A percentile compares a stretch with the other conserved stretches of the same genome.
phyloP scores from a whole-genome alignment of 2,113 vertebrate genomes.

The Cephalopholis sonnerati region DNA sequence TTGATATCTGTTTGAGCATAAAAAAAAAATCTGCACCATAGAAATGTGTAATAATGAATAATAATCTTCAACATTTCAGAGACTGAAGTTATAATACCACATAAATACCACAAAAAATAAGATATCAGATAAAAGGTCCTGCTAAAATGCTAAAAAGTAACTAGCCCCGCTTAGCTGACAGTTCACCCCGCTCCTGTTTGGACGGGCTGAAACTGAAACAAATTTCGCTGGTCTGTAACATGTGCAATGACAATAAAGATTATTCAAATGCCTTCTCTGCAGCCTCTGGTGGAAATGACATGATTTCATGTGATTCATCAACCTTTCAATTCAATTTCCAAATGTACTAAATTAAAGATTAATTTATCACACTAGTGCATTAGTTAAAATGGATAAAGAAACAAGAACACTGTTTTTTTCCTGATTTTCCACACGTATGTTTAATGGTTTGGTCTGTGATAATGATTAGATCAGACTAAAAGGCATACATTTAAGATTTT shows the following conservation, averaged over 20 bases:
- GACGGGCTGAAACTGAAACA: too few species aligned
- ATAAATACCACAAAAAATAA: not conserved
- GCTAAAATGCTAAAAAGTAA: not conserved
- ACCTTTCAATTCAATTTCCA: not conserved
- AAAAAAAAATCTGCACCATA: not conserved
- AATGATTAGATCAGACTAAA: not conserved
- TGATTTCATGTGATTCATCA: not conserved
- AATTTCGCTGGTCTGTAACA: too few species aligned
- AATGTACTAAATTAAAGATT: not conserved
- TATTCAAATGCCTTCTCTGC: not conserved
- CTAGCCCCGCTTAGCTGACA: not conserved
- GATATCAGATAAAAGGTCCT: not conserved
- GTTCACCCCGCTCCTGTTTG: too few species aligned
- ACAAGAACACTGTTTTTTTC: too few species aligned
- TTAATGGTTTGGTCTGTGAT: not conserved
- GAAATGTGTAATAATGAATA: not conserved
- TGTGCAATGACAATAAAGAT: too few species aligned
- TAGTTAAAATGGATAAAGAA: too few species aligned
- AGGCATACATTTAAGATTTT: not conserved
- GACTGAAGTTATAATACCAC: not conserved
- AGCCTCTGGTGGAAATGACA: not conserved
- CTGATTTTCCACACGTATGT: too few species aligned
- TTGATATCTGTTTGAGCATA: too few species aligned
- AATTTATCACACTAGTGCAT: too few species aligned
- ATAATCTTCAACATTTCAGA: not conserved